Evolutionary conservation across 64 coral and sea anemone genomes (phyloP), one percentile per base, ranked within the genome.

Genomic region (Actinia equina): DNA sequence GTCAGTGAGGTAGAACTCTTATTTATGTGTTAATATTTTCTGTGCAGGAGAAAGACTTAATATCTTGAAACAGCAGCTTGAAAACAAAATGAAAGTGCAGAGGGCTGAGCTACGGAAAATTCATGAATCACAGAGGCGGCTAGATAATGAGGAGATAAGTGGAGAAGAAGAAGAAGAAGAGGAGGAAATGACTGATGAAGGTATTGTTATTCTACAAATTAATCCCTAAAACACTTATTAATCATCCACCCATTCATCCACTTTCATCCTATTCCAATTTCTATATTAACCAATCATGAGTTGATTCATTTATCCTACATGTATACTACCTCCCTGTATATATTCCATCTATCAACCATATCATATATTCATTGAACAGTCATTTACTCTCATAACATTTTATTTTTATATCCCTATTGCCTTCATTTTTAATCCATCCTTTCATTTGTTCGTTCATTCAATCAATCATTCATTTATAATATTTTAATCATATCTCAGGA

Each of bases 141-240:
- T 99, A 61, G 97, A 99, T 43, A 93, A 99, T 84, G 97, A 99
- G 89, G 97, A 99, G 78, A 44, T 99, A n/a, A 99, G 97, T 91
- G 97, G 94, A 11, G 96, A 98, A 64, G 95, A 98, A 53, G 91
- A 97, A 25, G 95, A 98, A 55, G 59, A 57, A 65, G 62, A 65
- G 17, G 62, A 65, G 23, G 93, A 98, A 18, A 86, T 89, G 26
- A 97, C 91, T 56, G 92, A 92, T 89, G 95, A 98, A 57, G 91
- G 92, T 74, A 41, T 86, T 83, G 88, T 88, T 49, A 49, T 49
- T 8, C 46, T 49, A 49, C 46, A 6, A n/a, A n/a, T n/a, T 49
- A 2, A 49, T 49, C 46, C 46, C 7, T 4, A 43, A 18, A 22
- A 70, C 9, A 87, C 13, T 19, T 77, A 44, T n/a, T 22, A 12